A percentile compares a stretch with the other conserved stretches of the same genome.
phyloP scores from a whole-genome alignment of 2,888 invertebrate genomes.

The Amiota mariae region DNA sequence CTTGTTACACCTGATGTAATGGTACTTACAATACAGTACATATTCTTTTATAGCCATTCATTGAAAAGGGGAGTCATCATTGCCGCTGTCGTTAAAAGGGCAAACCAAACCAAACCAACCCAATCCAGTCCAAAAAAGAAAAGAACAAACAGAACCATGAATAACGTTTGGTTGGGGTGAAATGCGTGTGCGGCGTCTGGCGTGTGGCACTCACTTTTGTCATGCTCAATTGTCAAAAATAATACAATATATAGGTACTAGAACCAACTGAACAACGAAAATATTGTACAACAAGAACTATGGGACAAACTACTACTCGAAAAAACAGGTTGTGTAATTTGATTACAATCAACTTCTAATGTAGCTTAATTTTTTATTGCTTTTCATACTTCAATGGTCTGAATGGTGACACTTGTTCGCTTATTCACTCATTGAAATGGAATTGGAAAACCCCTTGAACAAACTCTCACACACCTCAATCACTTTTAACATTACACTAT shows the following conservation, averaged over 20 bases:
- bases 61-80: no score
- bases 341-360: slow-evolving; percentile 70
- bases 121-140: no score
- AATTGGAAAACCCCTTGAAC: slow-evolving; percentile 41
- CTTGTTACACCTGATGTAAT: slow-evolving; percentile 49
- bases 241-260: slow-evolving; percentile 36
- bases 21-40: no score
- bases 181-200: slow-evolving; percentile 32
- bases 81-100: no score
- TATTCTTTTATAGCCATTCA: no score
- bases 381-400: neutral
- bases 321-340: slow-evolving; percentile 70
- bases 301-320: slow-evolving; percentile 23
- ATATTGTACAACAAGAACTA: slow-evolving; percentile 18
- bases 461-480: neutral
- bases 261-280: slow-evolving; percentile 26
- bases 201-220: slow-evolving; percentile 57
- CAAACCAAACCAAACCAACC: no score
- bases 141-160: no score
- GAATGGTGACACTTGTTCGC: slow-evolving; percentile 12
- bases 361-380: slow-evolving; percentile 41
- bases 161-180: no score
- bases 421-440: slow-evolving; percentile 32
- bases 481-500: neutral
- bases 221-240: slow-evolving; percentile 67